Percentiles rank a stretch among this genome's conserved stretches.
Evolutionary conservation across 2,113 vertebrate genomes (phyloP).

Genomic region (Catharus fuscescens): DNA sequence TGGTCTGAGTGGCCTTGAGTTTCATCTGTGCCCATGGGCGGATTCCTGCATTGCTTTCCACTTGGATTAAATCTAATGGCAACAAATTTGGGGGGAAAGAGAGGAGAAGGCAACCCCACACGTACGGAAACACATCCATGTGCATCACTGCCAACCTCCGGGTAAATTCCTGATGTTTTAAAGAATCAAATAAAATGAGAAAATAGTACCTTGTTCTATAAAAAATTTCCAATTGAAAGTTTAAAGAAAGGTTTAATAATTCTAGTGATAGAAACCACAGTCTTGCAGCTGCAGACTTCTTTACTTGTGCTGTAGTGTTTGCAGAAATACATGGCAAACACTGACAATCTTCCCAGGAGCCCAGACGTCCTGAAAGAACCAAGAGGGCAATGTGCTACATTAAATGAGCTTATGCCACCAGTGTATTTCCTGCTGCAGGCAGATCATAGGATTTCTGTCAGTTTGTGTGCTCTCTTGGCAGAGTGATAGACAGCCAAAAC

Average conservation of each 20-base stretch:
- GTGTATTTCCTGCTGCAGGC: background rate
- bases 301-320: background rate
- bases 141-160: background rate
- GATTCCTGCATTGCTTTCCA: background rate
- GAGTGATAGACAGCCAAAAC: background rate
- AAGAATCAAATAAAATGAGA: background rate
- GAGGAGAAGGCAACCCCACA: background rate
- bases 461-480: background rate
- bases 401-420: background rate
- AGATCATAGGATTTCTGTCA: background rate
- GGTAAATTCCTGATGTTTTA: background rate
- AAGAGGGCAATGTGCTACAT: background rate
- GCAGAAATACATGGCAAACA: background rate
- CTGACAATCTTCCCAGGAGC: background rate
- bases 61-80: background rate
- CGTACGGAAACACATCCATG: fast-evolving
- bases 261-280: background rate
- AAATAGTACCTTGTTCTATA: background rate
- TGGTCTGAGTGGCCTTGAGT: background rate
- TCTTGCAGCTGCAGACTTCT: background rate
- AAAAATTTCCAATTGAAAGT: background rate
- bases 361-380: background rate
- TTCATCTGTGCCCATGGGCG: background rate
- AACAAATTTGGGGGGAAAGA: background rate
- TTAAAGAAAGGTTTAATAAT: background rate